Base-by-base conservation (phyloP, 2,888 invertebrate genomes). In the Phengaris alcon region DNA sequence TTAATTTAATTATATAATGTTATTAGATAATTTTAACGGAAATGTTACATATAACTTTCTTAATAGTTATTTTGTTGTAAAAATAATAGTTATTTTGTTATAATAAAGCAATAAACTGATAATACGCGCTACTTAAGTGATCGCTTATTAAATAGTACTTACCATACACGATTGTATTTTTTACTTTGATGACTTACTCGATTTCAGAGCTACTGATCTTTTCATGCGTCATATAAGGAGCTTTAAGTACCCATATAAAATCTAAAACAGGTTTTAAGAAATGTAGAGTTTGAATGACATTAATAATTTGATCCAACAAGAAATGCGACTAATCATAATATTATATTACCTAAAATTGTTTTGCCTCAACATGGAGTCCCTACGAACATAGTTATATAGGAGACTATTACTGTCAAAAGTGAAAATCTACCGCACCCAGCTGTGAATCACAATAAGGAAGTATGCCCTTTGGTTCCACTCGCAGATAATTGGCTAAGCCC, bases 391-490 rank as follows among this genome's bases (percentile, higher is more conserved):
- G 12, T 12, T 52, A 52, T 5, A 55, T 55, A 55, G 55, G 55
- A 13, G n/a, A 15, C 9, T 6, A 13, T 13, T 69, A 69, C 15
- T 69, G 48, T 70, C 52, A 15, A 70, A 70, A 70, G 70, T 52
- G 70, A 70, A 70, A 64, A 52, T 70, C 15, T 0, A 1, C 72
- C 52, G 12, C 72, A 54, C 54, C 35, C 54, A 72, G 35, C 54
- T 12, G 22, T 72, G 72, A 72, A 52, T 72, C 54, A 72, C 51
- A 35, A 52, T 8, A 54, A 72, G 72, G 54, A 72, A 72, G 35
- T 35, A 13, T 13, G 72, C 72, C 52, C 54, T 72, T 54, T 51
- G 12, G 22, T 52, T 52, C 52, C 51, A 54, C 35, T 64, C 12
- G 35, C 5, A 6, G 35, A 64, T 64, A 64, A 44, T 64, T 64